Evolutionary conservation across 2,797 vertebrate species (phyloP).

Genomic region (Semotilus atromaculatus): DNA sequence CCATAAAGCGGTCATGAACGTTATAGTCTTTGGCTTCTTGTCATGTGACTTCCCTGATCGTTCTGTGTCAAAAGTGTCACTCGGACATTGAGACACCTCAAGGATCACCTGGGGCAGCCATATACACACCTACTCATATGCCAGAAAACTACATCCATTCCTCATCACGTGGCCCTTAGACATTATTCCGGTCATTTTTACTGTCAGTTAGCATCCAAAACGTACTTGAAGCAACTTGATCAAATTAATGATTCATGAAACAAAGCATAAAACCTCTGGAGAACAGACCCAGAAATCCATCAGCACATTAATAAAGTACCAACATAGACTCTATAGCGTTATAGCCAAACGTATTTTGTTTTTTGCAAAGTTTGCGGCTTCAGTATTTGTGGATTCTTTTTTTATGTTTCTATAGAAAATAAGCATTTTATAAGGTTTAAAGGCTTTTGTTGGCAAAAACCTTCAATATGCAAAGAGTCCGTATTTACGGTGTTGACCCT

Average conservation of each 20-base stretch:
- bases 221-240: not conserved
- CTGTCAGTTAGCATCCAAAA: not conserved
- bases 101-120: slow-evolving; percentile 56
- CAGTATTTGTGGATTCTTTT: too few relatives aligned
- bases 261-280: not conserved
- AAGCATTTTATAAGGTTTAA: not conserved
- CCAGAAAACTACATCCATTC: slow-evolving; percentile 4
- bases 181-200: not conserved
- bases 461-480: not conserved
- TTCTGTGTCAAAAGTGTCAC: slow-evolving; percentile 49
- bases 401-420: not conserved
- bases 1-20: slow-evolving; percentile 62
- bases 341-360: not conserved
- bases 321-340: too few relatives aligned
- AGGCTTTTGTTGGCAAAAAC: not conserved
- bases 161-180: not conserved
- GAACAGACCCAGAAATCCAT: not conserved
- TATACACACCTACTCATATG: slow-evolving; percentile 40
- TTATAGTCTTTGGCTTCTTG: slow-evolving; percentile 55
- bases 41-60: slow-evolving; percentile 54
- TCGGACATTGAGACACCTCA: slow-evolving; percentile 48
- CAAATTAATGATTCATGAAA: not conserved
- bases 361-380: not conserved
- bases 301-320: not conserved
- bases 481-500: not conserved